Percentiles rank a stretch among this genome's conserved stretches.
These are phyloP conservation scores for Anarhynchus alexandrinus DNA, from an alignment of 2,113 vertebrate genomes.

Conservation along the genomic window DNA sequence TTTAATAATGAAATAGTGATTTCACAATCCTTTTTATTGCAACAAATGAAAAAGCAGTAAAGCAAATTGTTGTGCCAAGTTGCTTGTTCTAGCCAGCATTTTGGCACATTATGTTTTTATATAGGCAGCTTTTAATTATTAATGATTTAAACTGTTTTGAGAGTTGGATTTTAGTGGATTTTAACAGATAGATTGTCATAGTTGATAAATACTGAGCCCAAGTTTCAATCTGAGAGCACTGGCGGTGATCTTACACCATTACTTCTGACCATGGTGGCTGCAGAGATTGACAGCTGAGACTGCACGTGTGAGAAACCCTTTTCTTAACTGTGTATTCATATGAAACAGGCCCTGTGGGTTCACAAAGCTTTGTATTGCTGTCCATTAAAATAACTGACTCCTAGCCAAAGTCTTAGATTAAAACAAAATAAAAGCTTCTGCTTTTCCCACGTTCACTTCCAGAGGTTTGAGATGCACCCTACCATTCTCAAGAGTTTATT, in stretches of 20 bases:
- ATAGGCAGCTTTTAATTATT: constrained; percentile 2
- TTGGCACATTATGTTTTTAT: background rate
- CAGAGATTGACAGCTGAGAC: background rate
- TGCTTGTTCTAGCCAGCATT: background rate
- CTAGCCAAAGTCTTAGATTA: background rate
- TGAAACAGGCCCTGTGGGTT: background rate
- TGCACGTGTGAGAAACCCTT: background rate
- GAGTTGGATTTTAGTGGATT: background rate
- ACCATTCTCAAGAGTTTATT: background rate
- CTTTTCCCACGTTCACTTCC: background rate
- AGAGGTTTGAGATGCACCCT: background rate
- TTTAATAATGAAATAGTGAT: background rate
- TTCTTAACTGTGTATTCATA: background rate
- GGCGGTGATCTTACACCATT: rapidly evolving
- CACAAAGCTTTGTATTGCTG: background rate
- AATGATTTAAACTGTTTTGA: background rate
- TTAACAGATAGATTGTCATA: background rate
- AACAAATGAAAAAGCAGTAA: background rate
- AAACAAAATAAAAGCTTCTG: background rate
- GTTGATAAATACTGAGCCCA: background rate
- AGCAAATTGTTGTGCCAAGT: background rate
- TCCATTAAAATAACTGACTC: background rate
- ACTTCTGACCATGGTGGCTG: background rate
- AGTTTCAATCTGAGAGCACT: background rate
- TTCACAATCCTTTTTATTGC: background rate